Conservation (phyloP, 2,888 invertebrate genomes). For the Silvanus unidentatus region DNA sequence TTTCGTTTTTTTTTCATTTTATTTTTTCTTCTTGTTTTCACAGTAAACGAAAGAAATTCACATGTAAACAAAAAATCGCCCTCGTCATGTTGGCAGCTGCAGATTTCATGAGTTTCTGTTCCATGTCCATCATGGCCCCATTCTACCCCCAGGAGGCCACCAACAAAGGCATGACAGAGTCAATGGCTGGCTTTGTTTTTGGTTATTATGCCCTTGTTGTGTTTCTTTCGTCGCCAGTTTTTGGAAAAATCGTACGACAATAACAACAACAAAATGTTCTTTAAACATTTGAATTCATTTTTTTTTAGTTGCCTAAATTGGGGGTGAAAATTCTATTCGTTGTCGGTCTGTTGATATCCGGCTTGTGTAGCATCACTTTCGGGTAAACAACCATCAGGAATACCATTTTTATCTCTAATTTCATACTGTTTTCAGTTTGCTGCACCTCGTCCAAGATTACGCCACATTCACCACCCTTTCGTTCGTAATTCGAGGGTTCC, state of each 20-base stretch:
- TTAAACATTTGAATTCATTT: constrained; percentile 1
- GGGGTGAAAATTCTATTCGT: constrained; percentile 68
- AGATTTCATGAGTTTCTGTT: constrained; percentile 68
- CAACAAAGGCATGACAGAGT: constrained; percentile 62
- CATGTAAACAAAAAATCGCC: constrained; percentile 53
- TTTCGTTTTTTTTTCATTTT: too few relatives aligned
- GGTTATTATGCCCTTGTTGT: constrained; percentile 70
- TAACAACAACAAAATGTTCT: constrained; percentile 3
- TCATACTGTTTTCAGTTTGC: constrained; percentile 46
- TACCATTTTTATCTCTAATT: constrained; percentile 1
- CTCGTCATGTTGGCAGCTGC: constrained; percentile 59
- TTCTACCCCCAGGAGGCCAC: constrained; percentile 72
- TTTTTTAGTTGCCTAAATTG: constrained; percentile 59
- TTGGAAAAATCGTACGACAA: constrained; percentile 66
- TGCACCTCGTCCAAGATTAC: constrained; percentile 58
- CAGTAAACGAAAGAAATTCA: constrained; percentile 51
- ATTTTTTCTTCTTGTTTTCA: constrained; percentile 31
- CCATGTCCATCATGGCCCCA: constrained; percentile 73
- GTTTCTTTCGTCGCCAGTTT: constrained; percentile 65
- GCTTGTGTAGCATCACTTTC: constrained; percentile 65
- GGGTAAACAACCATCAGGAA: too few relatives aligned
- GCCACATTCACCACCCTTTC: constrained; percentile 59
- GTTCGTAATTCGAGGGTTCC: constrained; percentile 64
- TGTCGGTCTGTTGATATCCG: constrained; percentile 63
- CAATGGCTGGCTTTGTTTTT: constrained; percentile 68